These are phyloP conservation scores for Sitophilus oryzae DNA, from an alignment of 1,140 invertebrate genomes.

Conservation along the genomic window DNA sequence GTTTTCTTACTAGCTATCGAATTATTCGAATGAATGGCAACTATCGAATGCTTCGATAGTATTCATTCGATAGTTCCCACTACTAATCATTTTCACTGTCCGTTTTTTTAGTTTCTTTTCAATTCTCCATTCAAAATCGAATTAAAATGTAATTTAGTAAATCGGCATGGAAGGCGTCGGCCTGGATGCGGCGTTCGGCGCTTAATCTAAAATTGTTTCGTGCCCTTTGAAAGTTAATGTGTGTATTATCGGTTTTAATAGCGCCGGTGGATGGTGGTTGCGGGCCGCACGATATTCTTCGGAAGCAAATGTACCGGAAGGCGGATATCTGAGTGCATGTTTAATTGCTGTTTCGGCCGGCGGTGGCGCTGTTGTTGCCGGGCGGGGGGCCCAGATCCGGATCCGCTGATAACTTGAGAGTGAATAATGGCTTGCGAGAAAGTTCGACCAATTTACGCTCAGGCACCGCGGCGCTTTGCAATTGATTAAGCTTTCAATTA, in stretches of 20 bases:
- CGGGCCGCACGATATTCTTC: conserved; percentile 38
- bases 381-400: conserved; percentile 22
- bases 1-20: too few relatives aligned
- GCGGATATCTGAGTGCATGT: conserved; percentile 42
- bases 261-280: conserved; percentile 26
- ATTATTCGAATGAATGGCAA: too few relatives aligned
- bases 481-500: too few relatives aligned
- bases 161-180: too few relatives aligned
- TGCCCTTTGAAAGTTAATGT: conserved; percentile 34
- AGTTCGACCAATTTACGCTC: conserved; percentile 33
- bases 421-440: conserved; percentile 35
- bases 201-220: conserved; percentile 25
- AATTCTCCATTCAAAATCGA: too few relatives aligned
- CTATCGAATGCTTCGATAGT: too few relatives aligned
- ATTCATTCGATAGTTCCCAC: too few relatives aligned
- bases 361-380: conserved; percentile 19
- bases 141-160: too few relatives aligned
- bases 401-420: conserved; percentile 27
- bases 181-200: too few relatives aligned
- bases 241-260: conserved; percentile 38
- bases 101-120: too few relatives aligned
- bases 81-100: too few relatives aligned
- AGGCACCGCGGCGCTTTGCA: too few relatives aligned
- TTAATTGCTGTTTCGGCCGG: conserved; percentile 39
- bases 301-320: conserved; percentile 39